Conservation (phyloP, 1,140 invertebrate genomes). For the Musca domestica region DNA sequence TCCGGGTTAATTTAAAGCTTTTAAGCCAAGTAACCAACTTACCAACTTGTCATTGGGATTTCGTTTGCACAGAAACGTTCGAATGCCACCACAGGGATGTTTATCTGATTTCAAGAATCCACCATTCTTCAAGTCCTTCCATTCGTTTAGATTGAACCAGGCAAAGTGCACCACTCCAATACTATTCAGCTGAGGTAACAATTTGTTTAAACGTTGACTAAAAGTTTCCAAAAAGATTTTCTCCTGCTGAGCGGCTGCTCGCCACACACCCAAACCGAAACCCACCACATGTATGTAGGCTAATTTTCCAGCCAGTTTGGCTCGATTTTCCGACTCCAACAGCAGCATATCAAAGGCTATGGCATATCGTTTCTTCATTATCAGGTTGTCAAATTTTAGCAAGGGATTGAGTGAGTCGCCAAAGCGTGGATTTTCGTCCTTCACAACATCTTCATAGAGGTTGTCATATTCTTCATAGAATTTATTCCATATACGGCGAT, state of each 20-base stretch:
- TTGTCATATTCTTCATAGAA: constrained; percentile 39
- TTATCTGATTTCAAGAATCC: constrained; percentile 26
- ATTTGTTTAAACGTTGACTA: constrained; percentile 39
- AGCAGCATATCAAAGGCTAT: constrained; percentile 45
- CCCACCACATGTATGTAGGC: constrained; percentile 51
- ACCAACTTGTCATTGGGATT: constrained; percentile 46
- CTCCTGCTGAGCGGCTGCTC: constrained; percentile 44
- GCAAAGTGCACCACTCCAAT: constrained; percentile 49
- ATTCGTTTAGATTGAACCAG: constrained; percentile 39
- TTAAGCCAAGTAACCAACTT: too few species aligned
- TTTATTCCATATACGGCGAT: constrained; percentile 37
- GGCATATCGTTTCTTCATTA: constrained; percentile 49
- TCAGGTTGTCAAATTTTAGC: constrained; percentile 40
- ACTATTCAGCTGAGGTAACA: constrained; percentile 32
- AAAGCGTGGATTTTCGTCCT: constrained; percentile 14
- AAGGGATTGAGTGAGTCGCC: neutral
- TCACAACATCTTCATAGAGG: constrained; percentile 26
- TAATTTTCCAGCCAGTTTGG: constrained; percentile 20
- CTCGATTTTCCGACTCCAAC: constrained; percentile 39
- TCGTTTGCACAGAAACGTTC: constrained; percentile 38
- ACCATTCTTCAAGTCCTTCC: constrained; percentile 34
- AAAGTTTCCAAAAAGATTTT: constrained; percentile 50
- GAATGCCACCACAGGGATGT: constrained; percentile 43
- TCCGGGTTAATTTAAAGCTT: neutral
- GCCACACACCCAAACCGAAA: constrained; percentile 49